Conservation (phyloP, 92 coral and sea anemone species). For the Zoanthus sociatus region DNA sequence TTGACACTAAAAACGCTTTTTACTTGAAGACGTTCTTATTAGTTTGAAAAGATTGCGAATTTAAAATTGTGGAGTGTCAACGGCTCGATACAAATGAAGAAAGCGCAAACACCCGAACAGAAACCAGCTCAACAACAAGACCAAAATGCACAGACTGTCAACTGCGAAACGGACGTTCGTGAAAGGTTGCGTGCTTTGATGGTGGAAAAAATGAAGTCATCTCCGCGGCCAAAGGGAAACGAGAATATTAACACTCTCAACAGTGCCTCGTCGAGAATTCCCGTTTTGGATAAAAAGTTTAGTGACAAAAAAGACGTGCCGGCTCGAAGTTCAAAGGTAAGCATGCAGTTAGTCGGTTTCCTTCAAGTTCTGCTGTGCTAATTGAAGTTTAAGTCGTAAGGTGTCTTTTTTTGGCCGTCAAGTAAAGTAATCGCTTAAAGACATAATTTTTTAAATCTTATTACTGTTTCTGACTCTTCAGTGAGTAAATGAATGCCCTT, state of each 20-base stretch:
- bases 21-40: background rate
- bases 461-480: background rate
- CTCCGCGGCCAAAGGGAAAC: constrained; percentile 43
- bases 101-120: background rate
- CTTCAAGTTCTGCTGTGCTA: background rate
- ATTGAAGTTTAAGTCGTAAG: background rate
- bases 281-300: constrained; percentile 30
- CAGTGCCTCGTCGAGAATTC: constrained; percentile 40
- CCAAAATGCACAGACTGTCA: background rate
- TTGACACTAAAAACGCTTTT: constrained; percentile 1
- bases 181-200: constrained; percentile 61
- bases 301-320: constrained; percentile 28
- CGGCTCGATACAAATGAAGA: constrained; percentile 19
- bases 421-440: background rate
- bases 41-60: background rate
- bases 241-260: constrained; percentile 66
- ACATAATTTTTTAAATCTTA: background rate
- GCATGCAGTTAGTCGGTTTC: background rate
- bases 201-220: constrained; percentile 53
- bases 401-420: background rate
- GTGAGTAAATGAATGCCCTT: background rate
- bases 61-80: background rate
- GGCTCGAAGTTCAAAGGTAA: constrained; percentile 28
- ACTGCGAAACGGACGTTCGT: constrained; percentile 24
- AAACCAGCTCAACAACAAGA: background rate